Conservation (phyloP, 1,140 invertebrate species). For the Drosophila ohnishii region DNA sequence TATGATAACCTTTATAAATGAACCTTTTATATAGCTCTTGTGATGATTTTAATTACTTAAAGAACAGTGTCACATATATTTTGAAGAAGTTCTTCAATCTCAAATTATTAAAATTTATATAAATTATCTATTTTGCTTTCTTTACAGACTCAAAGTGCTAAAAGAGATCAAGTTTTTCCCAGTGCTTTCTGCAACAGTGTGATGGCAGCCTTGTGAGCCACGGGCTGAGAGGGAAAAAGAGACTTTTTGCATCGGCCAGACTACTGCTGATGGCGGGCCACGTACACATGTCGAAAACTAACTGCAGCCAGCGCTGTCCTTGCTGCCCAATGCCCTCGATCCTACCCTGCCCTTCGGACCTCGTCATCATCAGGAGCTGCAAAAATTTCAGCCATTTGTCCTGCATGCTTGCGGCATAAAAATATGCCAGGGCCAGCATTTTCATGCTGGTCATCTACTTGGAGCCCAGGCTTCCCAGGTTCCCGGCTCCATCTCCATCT, state of each 20-base stretch:
- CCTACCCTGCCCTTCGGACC: conserved; percentile 29
- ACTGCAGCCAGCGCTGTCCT: conserved; percentile 56
- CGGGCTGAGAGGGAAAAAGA: conserved; percentile 10
- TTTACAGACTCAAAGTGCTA: too few relatives aligned
- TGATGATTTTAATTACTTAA: too few relatives aligned
- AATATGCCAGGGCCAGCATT: conserved; percentile 81
- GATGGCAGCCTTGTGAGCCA: conserved; percentile 14
- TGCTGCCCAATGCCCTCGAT: conserved; percentile 8
- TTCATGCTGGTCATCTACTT: conserved; percentile 80
- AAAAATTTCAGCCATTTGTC: conserved; percentile 82
- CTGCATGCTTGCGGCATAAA: conserved; percentile 82
- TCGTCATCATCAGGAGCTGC: conserved; percentile 76
- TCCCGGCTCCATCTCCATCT: conserved; percentile 7
- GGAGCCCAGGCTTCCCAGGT: conserved; percentile 14
- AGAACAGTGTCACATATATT: too few relatives aligned
- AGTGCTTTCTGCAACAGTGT: conserved; percentile 16
- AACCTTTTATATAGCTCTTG: too few relatives aligned
- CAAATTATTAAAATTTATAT: too few relatives aligned
- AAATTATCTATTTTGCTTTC: too few relatives aligned
- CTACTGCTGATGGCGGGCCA: conserved; percentile 64
- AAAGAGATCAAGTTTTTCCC: background rate
- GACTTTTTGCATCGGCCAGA: conserved; percentile 38
- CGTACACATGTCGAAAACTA: conserved; percentile 80
- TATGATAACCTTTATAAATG: too few relatives aligned
- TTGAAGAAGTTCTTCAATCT: too few relatives aligned